Evolutionary conservation across 2,797 vertebrate species (phyloP), one percentile per base, ranked within the genome.

Genomic region (Tapera naevia): DNA sequence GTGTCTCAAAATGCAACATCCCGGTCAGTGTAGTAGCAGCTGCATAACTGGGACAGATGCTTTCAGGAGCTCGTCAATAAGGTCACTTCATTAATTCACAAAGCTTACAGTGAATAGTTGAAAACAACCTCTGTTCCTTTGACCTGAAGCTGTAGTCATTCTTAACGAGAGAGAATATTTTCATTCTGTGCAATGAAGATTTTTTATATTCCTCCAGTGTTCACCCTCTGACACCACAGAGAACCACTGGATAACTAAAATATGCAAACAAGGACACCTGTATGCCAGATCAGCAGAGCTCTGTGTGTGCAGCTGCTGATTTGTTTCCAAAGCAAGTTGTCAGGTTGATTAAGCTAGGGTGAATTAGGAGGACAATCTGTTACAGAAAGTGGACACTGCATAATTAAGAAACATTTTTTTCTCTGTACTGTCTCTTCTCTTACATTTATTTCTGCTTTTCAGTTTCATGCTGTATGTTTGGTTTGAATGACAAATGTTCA

Each of bases 401-500:
- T 92, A 95, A 96, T 91, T 92, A 89, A 79, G 72, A 60, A 82
- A 35, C 19, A 17, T 61, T 84, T 92, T 91, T 86, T 54, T 41
- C 70, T 78, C 69, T 2, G 1, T 10, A 3, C 51, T 81, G 24
- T 88, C 91, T 96, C 70, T 89, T 50, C 53, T 71, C 43, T 79
- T 91, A 43, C 0, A 0, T 85, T 91, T 83, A 64, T 74, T 88
- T 82, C 80, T 76, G 22, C 53, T 19, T 90, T 95, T 88, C 37
- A 19, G 53, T 86, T 91, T 71, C 17, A 14, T 87, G 71, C 28
- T 90, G 13, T 46, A 27, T 54, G 45, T 64, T 66, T 81, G 64
- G n/a, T 82, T 93, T 94, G 80, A 92, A 90, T 95, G 60, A 91
- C 70, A 46, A 95, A 94, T 82, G 53, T 80, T 86, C 57, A 17